phyloP scores from a whole-genome alignment of 1,140 invertebrate species.

The Gryllus bimaculatus region DNA sequence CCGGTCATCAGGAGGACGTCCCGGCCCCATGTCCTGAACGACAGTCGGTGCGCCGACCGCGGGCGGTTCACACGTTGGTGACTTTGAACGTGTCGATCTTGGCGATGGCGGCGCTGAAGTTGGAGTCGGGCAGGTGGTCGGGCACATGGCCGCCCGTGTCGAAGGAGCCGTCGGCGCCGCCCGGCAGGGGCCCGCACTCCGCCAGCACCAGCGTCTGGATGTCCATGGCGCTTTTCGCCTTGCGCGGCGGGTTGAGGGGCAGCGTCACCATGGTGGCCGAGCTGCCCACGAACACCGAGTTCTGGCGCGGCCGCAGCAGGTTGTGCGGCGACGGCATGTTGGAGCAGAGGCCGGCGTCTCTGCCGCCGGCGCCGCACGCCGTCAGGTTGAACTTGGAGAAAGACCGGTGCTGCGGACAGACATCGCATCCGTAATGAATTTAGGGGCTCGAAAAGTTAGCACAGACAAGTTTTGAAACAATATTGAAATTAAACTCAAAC shows the following conservation, averaged over 20 bases:
- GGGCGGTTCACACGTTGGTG: slow-evolving; percentile 8
- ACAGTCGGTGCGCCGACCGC: no score
- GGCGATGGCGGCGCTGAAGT: not conserved
- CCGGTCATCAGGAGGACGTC: no score
- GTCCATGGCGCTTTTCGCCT: slow-evolving; percentile 72
- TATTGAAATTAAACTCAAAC: no score
- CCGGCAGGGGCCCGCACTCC: slow-evolving; percentile 32
- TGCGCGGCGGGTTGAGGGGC: slow-evolving; percentile 37
- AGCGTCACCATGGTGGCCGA: slow-evolving; percentile 47
- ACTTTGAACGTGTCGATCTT: slow-evolving; percentile 8
- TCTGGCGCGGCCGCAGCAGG: slow-evolving; percentile 48
- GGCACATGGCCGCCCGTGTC: not conserved
- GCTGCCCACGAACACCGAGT: slow-evolving; percentile 74
- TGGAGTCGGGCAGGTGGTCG: not conserved
- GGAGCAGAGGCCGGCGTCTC: slow-evolving; percentile 25
- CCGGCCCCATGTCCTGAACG: no score
- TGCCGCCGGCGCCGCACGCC: slow-evolving; percentile 43
- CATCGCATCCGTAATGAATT: not conserved
- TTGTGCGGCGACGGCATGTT: slow-evolving; percentile 25
- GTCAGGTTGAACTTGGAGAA: slow-evolving; percentile 59
- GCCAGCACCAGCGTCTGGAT: slow-evolving; percentile 60
- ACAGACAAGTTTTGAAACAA: no score
- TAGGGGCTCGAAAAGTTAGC: not conserved
- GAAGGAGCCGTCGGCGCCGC: slow-evolving; percentile 18
- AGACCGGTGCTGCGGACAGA: slow-evolving; percentile 45